A percentile compares a stretch with the other conserved stretches of the same genome.
Evolutionary conservation across 2,797 vertebrate species (phyloP).

Genomic region (Apodemus agrarius): DNA sequence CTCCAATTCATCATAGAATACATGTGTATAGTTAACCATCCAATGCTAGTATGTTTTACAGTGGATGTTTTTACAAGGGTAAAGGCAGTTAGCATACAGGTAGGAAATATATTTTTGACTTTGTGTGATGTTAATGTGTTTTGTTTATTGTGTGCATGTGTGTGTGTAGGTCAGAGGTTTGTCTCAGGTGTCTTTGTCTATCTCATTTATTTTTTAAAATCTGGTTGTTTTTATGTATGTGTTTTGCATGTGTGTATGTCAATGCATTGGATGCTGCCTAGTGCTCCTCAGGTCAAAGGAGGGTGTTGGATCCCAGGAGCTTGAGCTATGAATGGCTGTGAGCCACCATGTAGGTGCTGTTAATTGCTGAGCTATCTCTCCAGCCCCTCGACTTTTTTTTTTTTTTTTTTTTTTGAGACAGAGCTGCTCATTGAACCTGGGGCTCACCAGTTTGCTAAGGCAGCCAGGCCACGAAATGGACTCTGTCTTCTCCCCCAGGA

Average conservation of each 20-base stretch:
- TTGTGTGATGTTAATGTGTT: conserved; percentile 8
- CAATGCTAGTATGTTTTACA: not conserved
- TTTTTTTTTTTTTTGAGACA: not conserved
- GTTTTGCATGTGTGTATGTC: not conserved
- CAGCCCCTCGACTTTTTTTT: not conserved
- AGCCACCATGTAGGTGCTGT: not conserved
- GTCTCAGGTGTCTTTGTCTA: not conserved
- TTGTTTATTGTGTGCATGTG: not conserved
- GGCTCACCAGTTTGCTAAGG: not conserved
- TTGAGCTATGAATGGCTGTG: not conserved
- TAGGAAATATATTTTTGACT: conserved; percentile 20
- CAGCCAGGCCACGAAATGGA: not conserved
- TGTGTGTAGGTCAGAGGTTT: not conserved
- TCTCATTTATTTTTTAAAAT: not conserved
- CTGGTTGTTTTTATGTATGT: not conserved
- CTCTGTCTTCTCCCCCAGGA: not conserved
- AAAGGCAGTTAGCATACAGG: not conserved
- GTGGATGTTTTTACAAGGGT: not conserved
- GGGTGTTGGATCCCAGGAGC: not conserved
- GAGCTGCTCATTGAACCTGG: not conserved
- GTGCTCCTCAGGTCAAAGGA: not conserved
- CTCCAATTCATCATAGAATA: not conserved
- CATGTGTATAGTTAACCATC: not conserved
- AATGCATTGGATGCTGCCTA: not conserved
- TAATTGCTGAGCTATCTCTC: not conserved